Evolutionary conservation across 1,140 invertebrate species (phyloP), one percentile per base, ranked within the genome.

Genomic region (Popillia japonica): DNA sequence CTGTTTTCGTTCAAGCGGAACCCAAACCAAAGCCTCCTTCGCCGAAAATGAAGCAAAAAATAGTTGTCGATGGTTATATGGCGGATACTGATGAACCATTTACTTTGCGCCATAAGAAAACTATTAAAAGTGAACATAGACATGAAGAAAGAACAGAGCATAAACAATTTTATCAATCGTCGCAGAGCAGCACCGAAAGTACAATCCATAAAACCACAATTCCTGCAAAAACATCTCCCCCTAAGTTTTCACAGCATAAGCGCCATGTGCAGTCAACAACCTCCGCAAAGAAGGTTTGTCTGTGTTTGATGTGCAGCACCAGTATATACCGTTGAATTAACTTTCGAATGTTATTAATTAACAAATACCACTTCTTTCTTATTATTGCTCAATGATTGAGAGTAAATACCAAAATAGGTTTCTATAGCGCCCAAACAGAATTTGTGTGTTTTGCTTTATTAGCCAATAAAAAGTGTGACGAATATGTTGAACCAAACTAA

Each of bases 41-140:
- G 10, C 90, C 90, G 6, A 91, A 91, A 83, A 86, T 87, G 4
- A 90, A 91, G 83, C 86, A 87, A 79, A 73, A 87, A 27, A 11
- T 76, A 41, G 85, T 88, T 61, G 81, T 80, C 74, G 87, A 83
- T 79, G 93, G 93, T 14, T 94, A 94, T 81, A 91, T 91, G 83
- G 93, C 93, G 0, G 93, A 94, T 82, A 94, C 92, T 0, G 92
- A 93, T 81, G 92, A 93, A 79, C 90, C 90, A 0, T 86, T 88
- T 20, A 83, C 82, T 72, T 84, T 84, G 23, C 86, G 84, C 72
- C 44, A 76, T 34, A 83, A 84, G 44, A 87, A 87, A 77, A 84
- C 85, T 2, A 44, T 81, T 8, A 85, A 82, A 78, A 82, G 76
- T 11, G 85, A 86, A 77, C 80, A 83, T 72, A 81, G 78, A 72